phyloP scores from a whole-genome alignment of 2,888 invertebrate genomes.

The Ametastegia equiseti region DNA sequence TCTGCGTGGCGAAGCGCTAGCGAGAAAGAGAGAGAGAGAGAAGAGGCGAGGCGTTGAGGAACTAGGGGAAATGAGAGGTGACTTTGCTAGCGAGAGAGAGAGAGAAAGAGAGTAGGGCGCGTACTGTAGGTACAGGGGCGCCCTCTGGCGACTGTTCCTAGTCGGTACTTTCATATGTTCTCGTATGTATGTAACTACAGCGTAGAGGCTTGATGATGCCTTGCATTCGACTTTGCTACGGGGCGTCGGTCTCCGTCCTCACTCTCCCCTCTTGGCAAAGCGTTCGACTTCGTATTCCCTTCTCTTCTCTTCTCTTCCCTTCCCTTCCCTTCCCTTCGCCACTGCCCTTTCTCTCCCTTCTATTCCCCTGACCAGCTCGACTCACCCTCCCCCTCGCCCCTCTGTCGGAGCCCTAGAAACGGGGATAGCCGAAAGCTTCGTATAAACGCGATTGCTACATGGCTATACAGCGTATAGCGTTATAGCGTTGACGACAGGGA shows the following conservation, averaged over 20 bases:
- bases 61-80: no score
- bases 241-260: not conserved
- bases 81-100: no score
- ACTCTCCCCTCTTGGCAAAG: not conserved
- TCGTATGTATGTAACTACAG: not conserved
- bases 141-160: not conserved
- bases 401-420: not conserved
- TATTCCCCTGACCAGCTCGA: not conserved
- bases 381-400: not conserved
- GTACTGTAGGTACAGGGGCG: not conserved
- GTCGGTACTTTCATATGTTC: no score
- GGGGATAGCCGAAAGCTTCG: no score
- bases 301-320: slow-evolving; percentile 7
- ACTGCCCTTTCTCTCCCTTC: not conserved
- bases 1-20: no score
- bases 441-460: no score
- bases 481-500: no score
- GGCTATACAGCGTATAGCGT: no score
- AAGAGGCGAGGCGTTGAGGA: no score
- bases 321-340: not conserved
- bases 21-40: no score
- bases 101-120: not conserved
- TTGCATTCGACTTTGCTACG: slow-evolving; percentile 26
- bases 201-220: not conserved
- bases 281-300: no score